These are phyloP conservation scores for Puffinus mauretanicus DNA, from an alignment of 2,113 vertebrate species.

Conservation along the genomic window DNA sequence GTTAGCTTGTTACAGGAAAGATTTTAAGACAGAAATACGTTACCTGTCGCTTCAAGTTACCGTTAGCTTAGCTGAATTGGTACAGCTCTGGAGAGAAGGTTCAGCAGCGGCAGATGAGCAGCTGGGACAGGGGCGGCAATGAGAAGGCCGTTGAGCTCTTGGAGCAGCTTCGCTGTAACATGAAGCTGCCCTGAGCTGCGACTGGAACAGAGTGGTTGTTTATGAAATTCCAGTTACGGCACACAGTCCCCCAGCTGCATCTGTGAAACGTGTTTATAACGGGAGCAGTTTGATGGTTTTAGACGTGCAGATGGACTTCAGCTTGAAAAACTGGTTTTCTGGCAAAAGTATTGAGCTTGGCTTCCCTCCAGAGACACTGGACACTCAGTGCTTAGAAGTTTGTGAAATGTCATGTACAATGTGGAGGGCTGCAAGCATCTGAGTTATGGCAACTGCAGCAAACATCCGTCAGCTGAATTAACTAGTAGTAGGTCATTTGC, in stretches of 20 bases:
- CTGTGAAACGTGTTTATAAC: not conserved
- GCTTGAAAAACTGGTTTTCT: constrained; percentile 9
- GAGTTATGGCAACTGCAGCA: not conserved
- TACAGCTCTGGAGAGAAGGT: not conserved
- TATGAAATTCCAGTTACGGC: not conserved
- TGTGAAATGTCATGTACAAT: not conserved
- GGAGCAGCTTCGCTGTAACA: not conserved
- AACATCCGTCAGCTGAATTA: not conserved
- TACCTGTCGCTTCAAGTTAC: not conserved
- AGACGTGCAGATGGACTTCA: constrained; percentile 14
- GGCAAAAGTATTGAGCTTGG: constrained; percentile 7
- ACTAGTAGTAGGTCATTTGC: not conserved
- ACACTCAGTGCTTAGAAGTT: constrained; percentile 12
- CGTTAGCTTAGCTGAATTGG: not conserved
- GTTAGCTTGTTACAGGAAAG: not conserved
- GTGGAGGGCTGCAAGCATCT: not conserved
- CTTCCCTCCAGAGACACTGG: constrained; percentile 16
- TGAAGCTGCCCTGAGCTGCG: not conserved
- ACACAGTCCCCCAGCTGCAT: not conserved
- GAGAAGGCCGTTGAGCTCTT: not conserved
- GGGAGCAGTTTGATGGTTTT: not conserved
- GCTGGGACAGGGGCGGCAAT: not conserved
- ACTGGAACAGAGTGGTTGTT: not conserved
- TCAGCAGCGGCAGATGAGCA: not conserved
- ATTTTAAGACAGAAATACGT: not conserved